Base-by-base conservation (phyloP, 2,888 invertebrate species). In the Sminthurinus aureus region DNA sequence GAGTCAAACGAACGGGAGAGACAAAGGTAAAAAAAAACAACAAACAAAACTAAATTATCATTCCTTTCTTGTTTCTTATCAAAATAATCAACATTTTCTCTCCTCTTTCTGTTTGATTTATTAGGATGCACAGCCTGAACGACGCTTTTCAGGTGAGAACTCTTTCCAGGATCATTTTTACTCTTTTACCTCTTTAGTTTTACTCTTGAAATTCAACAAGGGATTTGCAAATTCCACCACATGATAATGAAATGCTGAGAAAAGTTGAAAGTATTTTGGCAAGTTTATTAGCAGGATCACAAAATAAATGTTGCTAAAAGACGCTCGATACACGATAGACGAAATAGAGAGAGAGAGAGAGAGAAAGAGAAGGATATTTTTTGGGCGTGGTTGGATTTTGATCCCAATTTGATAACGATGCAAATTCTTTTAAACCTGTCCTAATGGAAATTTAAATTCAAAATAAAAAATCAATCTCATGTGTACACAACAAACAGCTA, bases 1-100 rank as follows among this genome's bases (percentile, higher is more conserved):
- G 97, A 97, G 91, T 96, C 96, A 90, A 97, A 97, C 90, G 96
- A 97, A 90, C 92, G 97, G 81, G 97, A 97, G 91, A 92, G 97
- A 84, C 95, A 96, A 94, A 92, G 97, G 38, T 38, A n/a, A n/a
- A n/a, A n/a, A n/a, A n/a, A n/a, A n/a, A n/a, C 38, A 38, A 38
- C 38, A 38, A 38, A 38, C 38, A 38, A 1, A 38, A 38, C 38
- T 6, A 38, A 1, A 38, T 38, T 4, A 38, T 38, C 1, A 1
- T 38, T 38, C 6, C 1, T 38, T 38, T 6, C 38, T 38, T 38
- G 38, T 38, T 38, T 38, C n/a, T n/a, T n/a, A n/a, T n/a, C n/a
- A n/a, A n/a, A n/a, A n/a, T n/a, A n/a, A n/a, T n/a, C n/a, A n/a
- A n/a, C n/a, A n/a, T n/a, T n/a, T n/a, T n/a, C n/a, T 38, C 38